Evolutionary conservation across 2,888 invertebrate species (phyloP).

Genomic region (Pristionchus entomophagus): DNA sequence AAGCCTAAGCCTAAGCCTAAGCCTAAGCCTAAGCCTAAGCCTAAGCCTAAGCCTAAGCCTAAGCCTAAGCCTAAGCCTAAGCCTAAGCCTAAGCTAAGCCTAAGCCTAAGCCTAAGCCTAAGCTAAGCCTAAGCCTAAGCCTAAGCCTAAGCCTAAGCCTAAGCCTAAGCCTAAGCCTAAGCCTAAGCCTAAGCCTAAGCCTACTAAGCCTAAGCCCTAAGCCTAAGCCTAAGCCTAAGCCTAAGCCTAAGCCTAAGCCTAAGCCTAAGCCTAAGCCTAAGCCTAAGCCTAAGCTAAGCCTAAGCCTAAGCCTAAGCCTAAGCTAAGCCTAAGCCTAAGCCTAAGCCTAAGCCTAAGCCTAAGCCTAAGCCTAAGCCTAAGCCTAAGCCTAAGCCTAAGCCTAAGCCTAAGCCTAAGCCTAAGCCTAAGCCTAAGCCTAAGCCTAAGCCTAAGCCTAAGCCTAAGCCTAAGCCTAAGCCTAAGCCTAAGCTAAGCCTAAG

Average conservation of each 20-base stretch:
- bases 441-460: constrained; percentile 52
- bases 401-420: constrained; percentile 51
- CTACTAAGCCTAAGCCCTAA: constrained; percentile 51
- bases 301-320: constrained; percentile 52
- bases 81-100: constrained; percentile 52
- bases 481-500: constrained; percentile 34
- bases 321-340: constrained; percentile 52
- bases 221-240: constrained; percentile 50
- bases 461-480: constrained; percentile 53
- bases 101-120: constrained; percentile 49
- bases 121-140: constrained; percentile 52
- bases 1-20: constrained; percentile 52
- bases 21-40: constrained; percentile 51
- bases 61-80: constrained; percentile 28
- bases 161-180: constrained; percentile 51
- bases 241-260: constrained; percentile 53
- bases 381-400: constrained; percentile 52
- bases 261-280: constrained; percentile 53
- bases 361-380: constrained; percentile 53
- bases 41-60: constrained; percentile 50
- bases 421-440: constrained; percentile 51
- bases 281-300: constrained; percentile 50
- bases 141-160: constrained; percentile 52
- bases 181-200: constrained; percentile 51
- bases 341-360: constrained; percentile 53